Base-by-base conservation (phyloP, 1,140 invertebrate genomes). In the Schlechtendalia chinensis region DNA sequence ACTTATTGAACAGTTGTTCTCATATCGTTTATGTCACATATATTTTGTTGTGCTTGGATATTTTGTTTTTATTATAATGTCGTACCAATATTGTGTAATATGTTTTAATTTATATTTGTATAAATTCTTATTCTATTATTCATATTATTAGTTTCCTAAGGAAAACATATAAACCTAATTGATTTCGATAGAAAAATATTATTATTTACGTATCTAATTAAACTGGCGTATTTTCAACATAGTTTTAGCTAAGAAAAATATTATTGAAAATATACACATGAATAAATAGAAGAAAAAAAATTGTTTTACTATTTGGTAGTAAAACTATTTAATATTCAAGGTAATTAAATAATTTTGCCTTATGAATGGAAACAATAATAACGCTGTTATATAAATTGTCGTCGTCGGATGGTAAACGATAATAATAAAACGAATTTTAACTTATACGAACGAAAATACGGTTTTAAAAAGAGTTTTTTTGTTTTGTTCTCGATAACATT, bases 341-440 rank as follows among this genome's bases (percentile, higher is more conserved):
- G 29, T 39, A 29, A 65, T 65, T n/a, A 65, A 65, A 65, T 65
- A 32, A 65, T 65, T 11, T 12, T n/a, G 19, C 32, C 17, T 45
- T 65, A 65, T 65, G 63, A 65, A 65, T 45, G 63, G 29, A 22
- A 65, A 65, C n/a, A 39, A 65, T 65, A n/a, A n/a, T 39, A 39
- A 22, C 29, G 12, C 19, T 65, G n/a, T 65, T 22, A 65, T 11
- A 65, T 39, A 22, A 65, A 65, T 17, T 27, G 8, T 19, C 32
- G 32, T 8, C 3, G 32, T 39, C 12, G 63, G 19, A 65, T 27
- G 16, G 59, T 61, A 61, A 61, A 61, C 59, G 32, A 39, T 39
- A 39, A 3, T 39, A 27, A 27, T 61, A 27, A 17, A 61, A 45
- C 3, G 63, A 65, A 65, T 65, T 65, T 65, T 65, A 39, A 39